Evolutionary conservation across 2,888 invertebrate species (phyloP).

Genomic region (Incurvaria masculella): DNA sequence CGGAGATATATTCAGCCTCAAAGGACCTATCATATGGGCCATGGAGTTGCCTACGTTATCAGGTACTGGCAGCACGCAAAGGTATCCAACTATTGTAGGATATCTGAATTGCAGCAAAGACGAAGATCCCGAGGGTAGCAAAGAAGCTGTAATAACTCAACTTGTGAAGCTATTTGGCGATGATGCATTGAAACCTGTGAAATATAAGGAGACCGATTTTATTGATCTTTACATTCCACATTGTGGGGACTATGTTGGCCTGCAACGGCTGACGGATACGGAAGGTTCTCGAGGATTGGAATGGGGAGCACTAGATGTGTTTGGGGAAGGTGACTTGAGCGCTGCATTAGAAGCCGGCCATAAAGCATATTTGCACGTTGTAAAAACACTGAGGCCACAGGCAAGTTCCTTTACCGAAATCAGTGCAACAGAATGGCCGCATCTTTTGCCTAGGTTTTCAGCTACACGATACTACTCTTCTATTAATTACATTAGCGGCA

Average conservation of each 20-base stretch:
- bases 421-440: too few relatives aligned
- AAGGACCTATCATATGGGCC: conserved; percentile 45
- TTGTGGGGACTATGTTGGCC: conserved; percentile 35
- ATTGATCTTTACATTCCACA: conserved; percentile 36
- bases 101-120: conserved; percentile 25
- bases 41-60: conserved; percentile 37
- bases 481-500: too few relatives aligned
- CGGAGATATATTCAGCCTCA: conserved; percentile 43
- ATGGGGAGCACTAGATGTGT: conserved; percentile 46
- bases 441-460: too few relatives aligned
- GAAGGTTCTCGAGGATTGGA: conserved; percentile 22
- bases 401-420: conserved; percentile 17
- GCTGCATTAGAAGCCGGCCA: conserved; percentile 44
- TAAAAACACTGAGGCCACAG: conserved; percentile 38
- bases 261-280: neutral
- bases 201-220: conserved; percentile 32
- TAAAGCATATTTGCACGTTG: conserved; percentile 33
- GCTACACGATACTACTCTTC: too few relatives aligned
- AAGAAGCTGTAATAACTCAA: conserved; percentile 33
- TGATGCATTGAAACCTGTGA: conserved; percentile 29
- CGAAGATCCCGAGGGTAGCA: conserved; percentile 17
- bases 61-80: conserved; percentile 27
- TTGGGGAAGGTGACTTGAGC: conserved; percentile 41
- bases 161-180: conserved; percentile 36
- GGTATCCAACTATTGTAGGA: conserved; percentile 31